A percentile compares a stretch with the other conserved stretches of the same genome.
Evolutionary conservation across 2,113 vertebrate genomes (phyloP).

Genomic region (Gavialis gangeticus): DNA sequence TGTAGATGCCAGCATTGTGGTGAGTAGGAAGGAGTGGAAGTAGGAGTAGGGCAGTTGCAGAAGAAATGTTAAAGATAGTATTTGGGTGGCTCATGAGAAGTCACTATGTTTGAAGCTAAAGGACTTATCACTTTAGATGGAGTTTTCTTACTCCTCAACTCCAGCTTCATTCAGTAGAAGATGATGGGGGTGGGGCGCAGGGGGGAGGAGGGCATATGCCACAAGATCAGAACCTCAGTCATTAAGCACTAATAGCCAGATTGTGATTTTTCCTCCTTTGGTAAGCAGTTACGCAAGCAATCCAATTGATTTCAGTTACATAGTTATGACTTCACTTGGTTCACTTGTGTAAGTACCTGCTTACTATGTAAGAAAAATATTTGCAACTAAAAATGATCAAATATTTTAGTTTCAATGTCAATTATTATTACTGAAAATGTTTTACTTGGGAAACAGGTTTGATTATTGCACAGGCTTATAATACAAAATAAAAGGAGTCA

Average conservation of each 20-base stretch:
- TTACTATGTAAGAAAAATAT: not conserved
- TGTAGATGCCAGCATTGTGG: too few species aligned
- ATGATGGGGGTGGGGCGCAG: not conserved
- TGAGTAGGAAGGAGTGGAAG: too few species aligned
- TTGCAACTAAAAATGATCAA: not conserved
- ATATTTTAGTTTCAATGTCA: too few species aligned
- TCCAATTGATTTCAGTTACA: not conserved
- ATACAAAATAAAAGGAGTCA: not conserved
- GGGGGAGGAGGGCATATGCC: too few species aligned
- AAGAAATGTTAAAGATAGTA: not conserved
- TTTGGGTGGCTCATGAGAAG: not conserved
- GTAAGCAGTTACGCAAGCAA: not conserved
- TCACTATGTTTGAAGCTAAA: not conserved
- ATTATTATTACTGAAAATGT: not conserved
- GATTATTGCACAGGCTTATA: not conserved
- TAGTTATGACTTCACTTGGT: not conserved
- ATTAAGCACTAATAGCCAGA: not conserved
- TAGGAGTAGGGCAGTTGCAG: too few species aligned
- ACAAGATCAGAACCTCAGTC: not conserved
- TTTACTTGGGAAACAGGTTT: not conserved
- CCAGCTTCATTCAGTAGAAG: rapidly evolving
- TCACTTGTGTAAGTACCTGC: not conserved
- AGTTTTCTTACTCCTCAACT: not conserved
- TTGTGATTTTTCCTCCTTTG: not conserved
- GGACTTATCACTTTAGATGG: not conserved